Evolutionary conservation across 2,888 invertebrate species (phyloP).

Genomic region (Antheraea yamamai): DNA sequence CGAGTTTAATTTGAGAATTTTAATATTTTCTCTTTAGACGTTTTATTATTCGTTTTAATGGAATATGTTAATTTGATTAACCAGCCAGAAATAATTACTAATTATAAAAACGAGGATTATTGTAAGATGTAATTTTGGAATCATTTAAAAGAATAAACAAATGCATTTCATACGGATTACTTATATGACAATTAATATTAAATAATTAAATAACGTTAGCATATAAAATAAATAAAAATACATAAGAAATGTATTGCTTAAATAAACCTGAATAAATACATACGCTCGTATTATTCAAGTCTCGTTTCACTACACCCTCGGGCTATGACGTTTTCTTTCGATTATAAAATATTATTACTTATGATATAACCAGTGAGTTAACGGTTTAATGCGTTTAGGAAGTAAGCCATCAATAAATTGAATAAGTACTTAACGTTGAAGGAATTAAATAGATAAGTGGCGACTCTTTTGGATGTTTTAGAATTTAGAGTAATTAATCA

Average conservation of each 20-base stretch:
- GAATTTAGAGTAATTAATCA: not conserved
- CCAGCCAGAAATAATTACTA: too few relatives aligned
- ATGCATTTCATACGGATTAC: too few relatives aligned
- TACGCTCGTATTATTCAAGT: not conserved
- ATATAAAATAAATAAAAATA: constrained; percentile 26
- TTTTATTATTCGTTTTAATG: not conserved
- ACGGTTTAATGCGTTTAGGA: constrained; percentile 27
- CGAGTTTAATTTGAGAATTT: not conserved
- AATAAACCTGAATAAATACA: not conserved
- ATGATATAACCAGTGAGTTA: constrained; percentile 34
- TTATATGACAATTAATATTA: too few relatives aligned
- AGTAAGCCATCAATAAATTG: constrained; percentile 18
- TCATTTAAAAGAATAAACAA: too few relatives aligned
- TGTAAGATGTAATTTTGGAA: too few relatives aligned
- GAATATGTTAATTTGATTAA: too few relatives aligned
- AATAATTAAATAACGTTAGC: too few relatives aligned
- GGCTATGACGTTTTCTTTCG: constrained; percentile 11
- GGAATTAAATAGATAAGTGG: not conserved
- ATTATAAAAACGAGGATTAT: too few relatives aligned
- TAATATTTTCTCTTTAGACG: not conserved
- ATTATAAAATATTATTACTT: constrained; percentile 29
- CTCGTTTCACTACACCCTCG: constrained; percentile 14
- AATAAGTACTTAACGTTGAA: constrained; percentile 1
- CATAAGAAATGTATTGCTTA: not conserved
- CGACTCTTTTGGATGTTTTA: not conserved